Percentiles rank a stretch among this genome's conserved stretches.
phyloP scores from a whole-genome alignment of 2,888 invertebrate species.

The Strigamia maritima region DNA sequence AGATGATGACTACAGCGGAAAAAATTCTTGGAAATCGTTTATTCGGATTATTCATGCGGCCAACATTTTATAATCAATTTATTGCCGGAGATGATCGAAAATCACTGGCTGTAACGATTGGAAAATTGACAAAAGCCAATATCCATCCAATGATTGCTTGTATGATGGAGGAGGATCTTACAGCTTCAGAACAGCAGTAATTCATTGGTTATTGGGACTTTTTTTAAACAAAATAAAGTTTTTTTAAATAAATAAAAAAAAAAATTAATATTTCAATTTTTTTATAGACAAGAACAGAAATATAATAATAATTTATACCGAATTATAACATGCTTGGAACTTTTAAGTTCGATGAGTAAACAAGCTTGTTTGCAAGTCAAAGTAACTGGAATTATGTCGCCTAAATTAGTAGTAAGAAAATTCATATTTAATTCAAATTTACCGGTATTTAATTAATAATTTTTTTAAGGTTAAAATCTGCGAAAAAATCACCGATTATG shows the following conservation, averaged over 20 bases:
- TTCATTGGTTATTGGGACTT: neutral
- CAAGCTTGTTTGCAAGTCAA: slow-evolving; percentile 50
- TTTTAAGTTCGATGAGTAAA: neutral
- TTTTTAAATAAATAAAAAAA: neutral
- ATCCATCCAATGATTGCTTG: slow-evolving; percentile 52
- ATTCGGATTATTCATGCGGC: slow-evolving; percentile 48
- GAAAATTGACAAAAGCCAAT: slow-evolving; percentile 47
- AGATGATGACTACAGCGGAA: slow-evolving; percentile 44
- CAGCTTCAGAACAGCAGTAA: slow-evolving; percentile 43
- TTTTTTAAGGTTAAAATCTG: neutral
- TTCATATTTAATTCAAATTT: neutral
- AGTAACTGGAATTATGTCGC: slow-evolving; percentile 52
- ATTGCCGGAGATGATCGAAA: slow-evolving; percentile 52
- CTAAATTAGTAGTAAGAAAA: slow-evolving; percentile 50
- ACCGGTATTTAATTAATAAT: too few species aligned
- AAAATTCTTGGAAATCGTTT: slow-evolving; percentile 47
- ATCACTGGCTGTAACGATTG: slow-evolving; percentile 47
- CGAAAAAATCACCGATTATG: neutral
- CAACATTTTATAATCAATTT: slow-evolving; percentile 55
- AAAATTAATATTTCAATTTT: slow-evolving; percentile 41
- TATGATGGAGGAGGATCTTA: slow-evolving; percentile 53
- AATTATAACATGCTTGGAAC: slow-evolving; percentile 11
- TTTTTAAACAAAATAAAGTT: neutral
- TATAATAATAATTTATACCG: slow-evolving; percentile 18
- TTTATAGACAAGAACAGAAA: slow-evolving; percentile 1